Conservation (phyloP, 2,888 invertebrate genomes). For the Ophioninae sp. region DNA sequence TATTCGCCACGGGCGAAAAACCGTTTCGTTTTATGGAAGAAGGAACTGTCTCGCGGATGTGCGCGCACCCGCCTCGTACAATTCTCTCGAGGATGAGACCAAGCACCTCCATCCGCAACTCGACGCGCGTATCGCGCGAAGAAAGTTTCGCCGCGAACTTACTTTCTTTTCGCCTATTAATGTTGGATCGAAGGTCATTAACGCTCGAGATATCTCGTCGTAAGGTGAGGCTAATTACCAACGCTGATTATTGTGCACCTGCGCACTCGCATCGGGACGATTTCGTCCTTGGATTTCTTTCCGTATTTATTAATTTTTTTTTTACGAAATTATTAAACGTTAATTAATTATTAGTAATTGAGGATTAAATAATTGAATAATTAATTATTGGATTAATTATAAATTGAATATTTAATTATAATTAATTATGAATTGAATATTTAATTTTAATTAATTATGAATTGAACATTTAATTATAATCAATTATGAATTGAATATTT, state of each 20-base stretch:
- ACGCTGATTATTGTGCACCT: conserved; percentile 27
- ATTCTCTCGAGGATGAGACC: neutral
- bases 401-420: too few relatives aligned
- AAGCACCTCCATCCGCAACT: neutral
- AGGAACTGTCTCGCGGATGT: neutral
- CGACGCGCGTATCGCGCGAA: conserved; percentile 67
- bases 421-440: too few relatives aligned
- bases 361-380: too few relatives aligned
- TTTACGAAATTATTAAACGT: too few relatives aligned
- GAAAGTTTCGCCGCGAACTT: conserved; percentile 73
- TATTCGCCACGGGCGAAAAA: neutral
- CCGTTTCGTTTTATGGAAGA: neutral
- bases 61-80: neutral
- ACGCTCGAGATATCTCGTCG: conserved; percentile 64
- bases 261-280: neutral
- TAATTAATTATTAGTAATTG: too few relatives aligned
- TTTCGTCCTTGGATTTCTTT: neutral
- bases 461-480: too few relatives aligned
- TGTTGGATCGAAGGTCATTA: conserved; percentile 76
- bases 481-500: too few relatives aligned
- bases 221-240: conserved; percentile 19
- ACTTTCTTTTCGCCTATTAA: conserved; percentile 71
- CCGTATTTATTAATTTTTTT: neutral
- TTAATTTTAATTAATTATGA: too few relatives aligned
- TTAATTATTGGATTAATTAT: too few relatives aligned